A percentile compares a stretch with the other conserved stretches of the same genome.
phyloP scores from a whole-genome alignment of 2,113 vertebrate genomes.

The Catagonus wagneri region DNA sequence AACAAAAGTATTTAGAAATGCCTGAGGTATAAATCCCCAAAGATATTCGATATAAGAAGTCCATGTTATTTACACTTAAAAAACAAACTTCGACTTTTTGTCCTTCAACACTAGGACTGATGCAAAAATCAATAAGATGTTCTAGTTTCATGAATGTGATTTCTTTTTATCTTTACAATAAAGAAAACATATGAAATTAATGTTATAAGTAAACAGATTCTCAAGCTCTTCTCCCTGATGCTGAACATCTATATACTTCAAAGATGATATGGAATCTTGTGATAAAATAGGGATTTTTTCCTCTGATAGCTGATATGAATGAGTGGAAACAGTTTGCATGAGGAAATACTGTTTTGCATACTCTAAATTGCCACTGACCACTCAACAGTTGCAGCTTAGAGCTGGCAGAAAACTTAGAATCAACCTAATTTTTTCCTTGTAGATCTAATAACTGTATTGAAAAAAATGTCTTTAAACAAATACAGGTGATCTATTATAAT shows the following conservation, averaged over 20 bases:
- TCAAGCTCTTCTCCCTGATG: not conserved
- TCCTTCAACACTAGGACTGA: not conserved
- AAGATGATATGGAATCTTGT: not conserved
- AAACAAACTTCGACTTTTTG: not conserved
- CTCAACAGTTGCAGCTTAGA: slow-evolving; percentile 22
- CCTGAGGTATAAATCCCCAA: not conserved
- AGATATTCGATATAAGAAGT: not conserved
- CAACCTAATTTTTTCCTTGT: not conserved
- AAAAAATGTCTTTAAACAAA: slow-evolving; percentile 58
- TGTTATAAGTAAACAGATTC: slow-evolving; percentile 68
- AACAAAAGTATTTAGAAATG: not conserved
- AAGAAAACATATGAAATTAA: slow-evolving; percentile 52
- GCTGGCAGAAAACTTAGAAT: not conserved
- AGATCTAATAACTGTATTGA: not conserved
- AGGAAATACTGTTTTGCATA: not conserved
- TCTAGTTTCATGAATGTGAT: slow-evolving; percentile 9
- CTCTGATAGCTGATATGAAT: slow-evolving; percentile 54
- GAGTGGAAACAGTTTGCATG: not conserved
- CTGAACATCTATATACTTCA: not conserved
- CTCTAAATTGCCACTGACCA: not conserved
- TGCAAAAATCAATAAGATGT: slow-evolving; percentile 47
- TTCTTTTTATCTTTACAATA: slow-evolving; percentile 71
- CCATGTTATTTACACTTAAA: not conserved
- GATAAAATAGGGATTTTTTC: not conserved
- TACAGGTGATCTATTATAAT: not conserved